phyloP scores from a whole-genome alignment of 2,797 vertebrate genomes.

The Halcyon chelicuti region DNA sequence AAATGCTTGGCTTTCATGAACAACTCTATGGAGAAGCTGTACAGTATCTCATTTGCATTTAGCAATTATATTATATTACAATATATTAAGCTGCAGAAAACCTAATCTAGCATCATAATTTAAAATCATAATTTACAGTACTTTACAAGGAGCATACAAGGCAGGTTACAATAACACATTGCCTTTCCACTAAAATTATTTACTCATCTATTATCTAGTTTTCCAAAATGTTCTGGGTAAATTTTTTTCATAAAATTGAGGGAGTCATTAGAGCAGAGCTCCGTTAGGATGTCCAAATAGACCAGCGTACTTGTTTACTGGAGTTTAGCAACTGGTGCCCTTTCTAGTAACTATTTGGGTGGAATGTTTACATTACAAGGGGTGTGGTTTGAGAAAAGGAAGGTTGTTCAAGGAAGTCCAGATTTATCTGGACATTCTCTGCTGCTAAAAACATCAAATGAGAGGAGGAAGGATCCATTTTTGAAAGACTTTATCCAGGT shows the following conservation, averaged over 20 bases:
- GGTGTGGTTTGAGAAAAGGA: background rate
- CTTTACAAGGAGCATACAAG: slow-evolving; percentile 75
- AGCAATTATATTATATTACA: slow-evolving; percentile 81
- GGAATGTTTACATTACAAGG: background rate
- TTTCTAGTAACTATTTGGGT: background rate
- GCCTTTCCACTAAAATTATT: slow-evolving; percentile 57
- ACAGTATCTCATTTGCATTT: slow-evolving; percentile 79
- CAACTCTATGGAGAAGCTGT: slow-evolving; percentile 72
- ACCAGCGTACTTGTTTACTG: background rate
- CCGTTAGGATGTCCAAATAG: background rate
- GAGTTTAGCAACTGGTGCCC: background rate
- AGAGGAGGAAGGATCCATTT: background rate
- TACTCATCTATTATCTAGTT: slow-evolving; percentile 55
- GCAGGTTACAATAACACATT: slow-evolving; percentile 68
- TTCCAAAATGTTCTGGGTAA: slow-evolving; percentile 20
- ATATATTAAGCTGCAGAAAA: slow-evolving; percentile 80
- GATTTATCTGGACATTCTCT: background rate
- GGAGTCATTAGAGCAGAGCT: background rate
- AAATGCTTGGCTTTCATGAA: slow-evolving; percentile 77
- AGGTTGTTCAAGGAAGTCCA: background rate
- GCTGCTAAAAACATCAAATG: background rate
- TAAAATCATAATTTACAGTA: slow-evolving; percentile 75
- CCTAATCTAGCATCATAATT: slow-evolving; percentile 79
- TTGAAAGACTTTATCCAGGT: slow-evolving; percentile 17
- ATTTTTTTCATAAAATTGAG: background rate